Conservation (phyloP, 1,140 invertebrate species). For the Charaxes varanes region DNA sequence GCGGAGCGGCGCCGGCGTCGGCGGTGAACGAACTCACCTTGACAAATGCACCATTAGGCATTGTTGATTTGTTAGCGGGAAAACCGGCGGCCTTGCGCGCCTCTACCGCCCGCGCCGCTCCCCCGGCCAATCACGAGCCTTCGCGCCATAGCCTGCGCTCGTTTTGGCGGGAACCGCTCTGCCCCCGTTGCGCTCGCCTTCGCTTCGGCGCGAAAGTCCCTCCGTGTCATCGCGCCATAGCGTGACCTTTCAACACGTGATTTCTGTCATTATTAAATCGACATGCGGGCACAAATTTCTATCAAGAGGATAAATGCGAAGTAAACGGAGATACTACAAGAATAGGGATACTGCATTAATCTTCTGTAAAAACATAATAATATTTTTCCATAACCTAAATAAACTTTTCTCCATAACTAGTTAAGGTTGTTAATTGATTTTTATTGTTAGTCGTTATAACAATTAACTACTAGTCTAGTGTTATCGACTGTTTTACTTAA, state of each 20-base stretch:
- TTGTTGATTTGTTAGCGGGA: conserved; percentile 73
- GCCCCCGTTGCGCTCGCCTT: conserved; percentile 34
- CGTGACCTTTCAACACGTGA: conserved; percentile 33
- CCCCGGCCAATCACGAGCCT: conserved; percentile 54
- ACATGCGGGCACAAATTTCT: conserved; percentile 18
- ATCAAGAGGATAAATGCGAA: too few species aligned
- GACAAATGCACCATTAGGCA: conserved; percentile 74
- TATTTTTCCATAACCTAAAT: too few species aligned
- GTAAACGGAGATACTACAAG: too few species aligned
- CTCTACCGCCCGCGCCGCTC: conserved; percentile 43
- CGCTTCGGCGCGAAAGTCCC: conserved; percentile 34
- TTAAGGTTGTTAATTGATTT: too few species aligned
- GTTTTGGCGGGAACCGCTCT: conserved; percentile 64
- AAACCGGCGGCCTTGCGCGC: conserved; percentile 71
- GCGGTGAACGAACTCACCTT: conserved; percentile 73
- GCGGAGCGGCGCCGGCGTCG: conserved; percentile 62
- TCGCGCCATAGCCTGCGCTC: conserved; percentile 66
- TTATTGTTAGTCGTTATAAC: too few species aligned
- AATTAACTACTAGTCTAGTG: too few species aligned
- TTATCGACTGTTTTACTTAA: too few species aligned
- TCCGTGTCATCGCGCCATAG: conserved; percentile 36
- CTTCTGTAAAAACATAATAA: too few species aligned
- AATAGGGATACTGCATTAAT: not conserved
- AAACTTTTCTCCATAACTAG: too few species aligned
- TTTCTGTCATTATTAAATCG: conserved; percentile 17